A percentile compares a stretch with the other conserved stretches of the same genome.
Evolutionary conservation across 2,797 vertebrate genomes (phyloP).

Genomic region (Philypnodon macrostomus): DNA sequence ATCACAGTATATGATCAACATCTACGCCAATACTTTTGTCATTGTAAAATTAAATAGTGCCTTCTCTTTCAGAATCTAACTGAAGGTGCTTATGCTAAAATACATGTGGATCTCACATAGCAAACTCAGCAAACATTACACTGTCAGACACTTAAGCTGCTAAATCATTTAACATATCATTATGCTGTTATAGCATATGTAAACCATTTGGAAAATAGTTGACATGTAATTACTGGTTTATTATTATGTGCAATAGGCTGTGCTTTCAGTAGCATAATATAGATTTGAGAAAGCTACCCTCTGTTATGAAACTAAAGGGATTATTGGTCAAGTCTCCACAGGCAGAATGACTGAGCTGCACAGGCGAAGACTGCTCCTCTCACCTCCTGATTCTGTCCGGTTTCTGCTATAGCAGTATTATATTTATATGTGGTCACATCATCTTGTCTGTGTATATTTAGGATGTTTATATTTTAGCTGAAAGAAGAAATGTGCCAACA

Average conservation of each 20-base stretch:
- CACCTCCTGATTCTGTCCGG: conserved; percentile 42
- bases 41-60: not conserved
- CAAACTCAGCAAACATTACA: too few relatives aligned
- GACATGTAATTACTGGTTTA: not conserved
- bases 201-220: not conserved
- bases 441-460: conserved; percentile 57
- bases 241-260: not conserved
- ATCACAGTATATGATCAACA: too few relatives aligned
- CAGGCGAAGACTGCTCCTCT: conserved; percentile 43
- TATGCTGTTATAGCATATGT: not conserved
- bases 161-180: conserved; percentile 2
- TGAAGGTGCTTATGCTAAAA: not conserved
- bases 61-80: conserved; percentile 1
- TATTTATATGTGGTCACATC: conserved; percentile 57
- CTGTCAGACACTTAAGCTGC: not conserved
- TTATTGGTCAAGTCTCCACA: conserved; percentile 37
- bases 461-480: conserved; percentile 50
- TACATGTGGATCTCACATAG: not conserved
- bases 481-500: conserved; percentile 68
- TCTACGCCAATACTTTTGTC: too few relatives aligned
- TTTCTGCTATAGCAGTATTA: conserved; percentile 64
- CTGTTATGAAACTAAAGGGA: conserved; percentile 6
- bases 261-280: conserved; percentile 7
- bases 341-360: conserved; percentile 69
- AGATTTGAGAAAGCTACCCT: conserved; percentile 6